Evolutionary conservation across 2,797 vertebrate species (phyloP).

Genomic region (Pseudochromis fuscus): DNA sequence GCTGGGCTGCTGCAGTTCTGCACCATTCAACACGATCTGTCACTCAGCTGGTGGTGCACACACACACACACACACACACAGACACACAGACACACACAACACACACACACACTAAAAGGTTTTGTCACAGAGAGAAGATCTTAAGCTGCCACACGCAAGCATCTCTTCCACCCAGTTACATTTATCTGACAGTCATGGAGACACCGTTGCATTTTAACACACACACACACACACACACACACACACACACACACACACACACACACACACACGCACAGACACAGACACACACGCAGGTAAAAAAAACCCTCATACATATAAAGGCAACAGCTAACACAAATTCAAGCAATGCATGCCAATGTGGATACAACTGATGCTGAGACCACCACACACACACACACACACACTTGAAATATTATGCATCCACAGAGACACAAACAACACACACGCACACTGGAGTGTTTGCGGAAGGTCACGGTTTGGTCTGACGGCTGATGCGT

Average conservation of each 20-base stretch:
- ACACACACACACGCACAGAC: neutral
- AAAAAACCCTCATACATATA: conserved; percentile 7
- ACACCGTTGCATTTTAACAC: conserved; percentile 18
- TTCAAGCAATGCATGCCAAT: conserved; percentile 15
- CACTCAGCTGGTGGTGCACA: conserved; percentile 59
- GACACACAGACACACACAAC: conserved; percentile 20
- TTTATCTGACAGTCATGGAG: conserved; percentile 57
- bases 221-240: conserved; percentile 13
- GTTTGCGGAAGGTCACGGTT: conserved; percentile 67
- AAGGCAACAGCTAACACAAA: conserved; percentile 13
- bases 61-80: conserved; percentile 16
- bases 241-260: neutral
- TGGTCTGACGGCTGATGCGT: conserved; percentile 61
- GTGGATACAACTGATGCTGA: no score
- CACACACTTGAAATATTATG: conserved; percentile 34
- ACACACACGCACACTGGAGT: conserved; percentile 20
- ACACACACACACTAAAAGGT: conserved; percentile 42
- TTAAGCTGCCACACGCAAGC: conserved; percentile 53
- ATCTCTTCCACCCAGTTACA: conserved; percentile 54
- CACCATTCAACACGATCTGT: conserved; percentile 63
- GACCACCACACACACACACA: neutral
- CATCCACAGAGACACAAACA: conserved; percentile 34
- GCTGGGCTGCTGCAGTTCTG: conserved; percentile 56
- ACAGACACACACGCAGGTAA: conserved; percentile 1
- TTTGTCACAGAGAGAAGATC: conserved; percentile 61